Conservation (phyloP, 2,797 vertebrate species). For the Scolopax bukidnonensis region DNA sequence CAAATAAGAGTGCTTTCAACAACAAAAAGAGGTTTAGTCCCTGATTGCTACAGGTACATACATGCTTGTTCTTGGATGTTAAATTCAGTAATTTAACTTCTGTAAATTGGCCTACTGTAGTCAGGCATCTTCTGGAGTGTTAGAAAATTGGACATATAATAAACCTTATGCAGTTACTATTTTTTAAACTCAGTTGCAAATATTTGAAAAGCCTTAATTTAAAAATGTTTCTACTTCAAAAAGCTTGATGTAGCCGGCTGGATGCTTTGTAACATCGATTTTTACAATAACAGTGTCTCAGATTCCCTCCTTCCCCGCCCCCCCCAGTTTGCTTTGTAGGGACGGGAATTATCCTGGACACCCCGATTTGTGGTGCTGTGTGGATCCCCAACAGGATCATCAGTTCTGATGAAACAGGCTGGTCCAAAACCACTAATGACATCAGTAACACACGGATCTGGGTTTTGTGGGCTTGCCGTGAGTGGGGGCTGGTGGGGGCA, state of each 20-base stretch:
- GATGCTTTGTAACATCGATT: neutral
- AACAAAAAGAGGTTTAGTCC: neutral
- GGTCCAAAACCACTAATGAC: neutral
- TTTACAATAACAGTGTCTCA: neutral
- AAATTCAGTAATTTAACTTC: neutral
- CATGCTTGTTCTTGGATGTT: neutral
- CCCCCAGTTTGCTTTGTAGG: neutral
- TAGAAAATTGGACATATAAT: neutral
- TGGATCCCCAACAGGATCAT: neutral
- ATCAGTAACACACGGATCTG: neutral
- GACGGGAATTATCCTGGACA: neutral
- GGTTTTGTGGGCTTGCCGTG: neutral
- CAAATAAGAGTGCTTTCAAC: neutral
- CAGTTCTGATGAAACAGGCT: neutral
- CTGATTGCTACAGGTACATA: neutral
- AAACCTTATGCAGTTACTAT: neutral
- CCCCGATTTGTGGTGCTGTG: fast-evolving
- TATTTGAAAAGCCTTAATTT: neutral
- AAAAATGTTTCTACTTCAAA: neutral
- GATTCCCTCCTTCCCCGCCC: too few species aligned
- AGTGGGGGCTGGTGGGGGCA: too few species aligned
- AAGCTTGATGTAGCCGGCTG: neutral
- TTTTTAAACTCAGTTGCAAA: neutral
- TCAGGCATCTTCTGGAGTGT: neutral
- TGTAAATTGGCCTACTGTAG: neutral